Evolutionary conservation across 1,140 invertebrate species (phyloP).

Genomic region (Augochlora pura): DNA sequence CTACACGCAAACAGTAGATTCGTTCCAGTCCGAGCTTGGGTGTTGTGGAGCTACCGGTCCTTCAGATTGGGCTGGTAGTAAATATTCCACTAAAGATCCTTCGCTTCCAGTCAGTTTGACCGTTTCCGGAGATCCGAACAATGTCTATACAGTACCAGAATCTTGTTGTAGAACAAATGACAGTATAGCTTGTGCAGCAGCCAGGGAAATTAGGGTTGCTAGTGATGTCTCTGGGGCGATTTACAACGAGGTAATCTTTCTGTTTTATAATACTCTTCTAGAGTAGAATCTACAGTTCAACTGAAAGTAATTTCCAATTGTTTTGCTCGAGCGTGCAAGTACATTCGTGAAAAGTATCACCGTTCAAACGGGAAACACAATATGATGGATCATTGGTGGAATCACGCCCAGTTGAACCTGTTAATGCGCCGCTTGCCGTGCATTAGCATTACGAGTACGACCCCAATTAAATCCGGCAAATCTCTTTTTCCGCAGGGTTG

Average conservation of each 20-base stretch:
- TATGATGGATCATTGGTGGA: constrained; percentile 9
- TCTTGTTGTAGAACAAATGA: constrained; percentile 82
- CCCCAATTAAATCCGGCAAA: background rate
- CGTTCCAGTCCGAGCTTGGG: constrained; percentile 85
- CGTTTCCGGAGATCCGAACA: constrained; percentile 66
- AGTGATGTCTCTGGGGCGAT: constrained; percentile 79
- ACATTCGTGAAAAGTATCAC: no score
- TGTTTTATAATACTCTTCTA: background rate
- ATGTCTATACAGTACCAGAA: constrained; percentile 81
- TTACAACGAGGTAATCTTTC: constrained; percentile 80
- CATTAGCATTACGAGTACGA: background rate
- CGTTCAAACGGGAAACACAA: background rate
- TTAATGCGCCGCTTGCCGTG: background rate
- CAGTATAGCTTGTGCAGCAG: constrained; percentile 77
- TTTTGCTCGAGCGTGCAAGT: no score
- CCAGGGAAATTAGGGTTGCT: constrained; percentile 78
- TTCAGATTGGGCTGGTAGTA: constrained; percentile 85
- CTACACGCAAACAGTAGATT: constrained; percentile 85
- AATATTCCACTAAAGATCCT: constrained; percentile 79
- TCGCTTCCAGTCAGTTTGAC: constrained; percentile 62
- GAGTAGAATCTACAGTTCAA: no score
- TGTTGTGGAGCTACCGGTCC: constrained; percentile 88
- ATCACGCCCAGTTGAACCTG: constrained; percentile 18
- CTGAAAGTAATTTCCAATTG: no score
- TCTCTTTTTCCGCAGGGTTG: constrained; percentile 84